Evolutionary conservation across 2,797 vertebrate genomes (phyloP).

Genomic region (Coreius guichenoti): DNA sequence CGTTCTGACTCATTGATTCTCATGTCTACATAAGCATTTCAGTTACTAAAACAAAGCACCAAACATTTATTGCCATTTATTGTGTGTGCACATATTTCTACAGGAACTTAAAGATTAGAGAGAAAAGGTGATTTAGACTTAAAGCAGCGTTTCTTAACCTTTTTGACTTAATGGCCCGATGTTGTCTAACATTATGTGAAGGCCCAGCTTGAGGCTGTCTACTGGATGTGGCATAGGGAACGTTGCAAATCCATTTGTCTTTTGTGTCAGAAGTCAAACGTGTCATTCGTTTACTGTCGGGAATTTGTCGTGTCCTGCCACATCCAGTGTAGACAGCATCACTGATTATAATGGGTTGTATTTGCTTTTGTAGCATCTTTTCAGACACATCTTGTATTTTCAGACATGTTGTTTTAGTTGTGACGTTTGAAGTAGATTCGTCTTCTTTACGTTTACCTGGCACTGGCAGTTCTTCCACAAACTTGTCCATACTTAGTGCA

Average conservation of each 20-base stretch:
- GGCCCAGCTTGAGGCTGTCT: neutral
- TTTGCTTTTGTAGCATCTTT: neutral
- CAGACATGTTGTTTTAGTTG: neutral
- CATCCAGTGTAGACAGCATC: neutral
- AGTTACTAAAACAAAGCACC: constrained; percentile 11
- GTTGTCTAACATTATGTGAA: neutral
- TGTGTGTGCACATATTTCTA: neutral
- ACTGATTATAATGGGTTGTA: neutral
- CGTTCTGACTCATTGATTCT: constrained; percentile 43
- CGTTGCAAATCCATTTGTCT: neutral
- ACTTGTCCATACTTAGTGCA: neutral
- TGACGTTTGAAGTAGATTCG: neutral
- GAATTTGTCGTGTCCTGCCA: too few species aligned
- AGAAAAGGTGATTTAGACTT: neutral
- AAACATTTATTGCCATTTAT: constrained; percentile 22
- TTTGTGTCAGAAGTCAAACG: neutral
- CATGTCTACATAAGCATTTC: constrained; percentile 31
- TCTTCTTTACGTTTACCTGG: neutral
- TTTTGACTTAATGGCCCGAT: neutral
- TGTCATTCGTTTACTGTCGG: too few species aligned
- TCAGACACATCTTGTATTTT: neutral
- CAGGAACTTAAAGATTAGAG: neutral
- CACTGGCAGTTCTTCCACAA: neutral
- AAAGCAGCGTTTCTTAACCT: neutral
- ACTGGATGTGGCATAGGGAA: neutral